These are phyloP conservation scores for Heteronetta atricapilla DNA, from an alignment of 2,113 vertebrate genomes.

Conservation along the genomic window DNA sequence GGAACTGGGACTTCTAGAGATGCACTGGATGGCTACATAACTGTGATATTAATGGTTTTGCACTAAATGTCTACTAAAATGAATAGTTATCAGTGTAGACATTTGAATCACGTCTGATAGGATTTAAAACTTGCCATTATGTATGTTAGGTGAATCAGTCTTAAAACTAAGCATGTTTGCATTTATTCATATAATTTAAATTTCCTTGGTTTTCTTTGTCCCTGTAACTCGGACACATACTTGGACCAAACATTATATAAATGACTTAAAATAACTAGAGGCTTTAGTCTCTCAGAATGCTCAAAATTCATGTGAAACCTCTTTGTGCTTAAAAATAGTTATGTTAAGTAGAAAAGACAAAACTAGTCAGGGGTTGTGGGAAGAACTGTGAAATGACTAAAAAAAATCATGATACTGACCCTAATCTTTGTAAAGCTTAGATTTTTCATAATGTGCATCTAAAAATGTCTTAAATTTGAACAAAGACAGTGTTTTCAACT, in stretches of 20 bases:
- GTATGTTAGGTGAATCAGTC: not conserved
- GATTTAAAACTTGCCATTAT: not conserved
- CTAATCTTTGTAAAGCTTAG: not conserved
- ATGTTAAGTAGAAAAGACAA: not conserved
- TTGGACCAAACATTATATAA: not conserved
- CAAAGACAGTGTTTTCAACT: not conserved
- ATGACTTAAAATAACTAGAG: not conserved
- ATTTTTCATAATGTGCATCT: not conserved
- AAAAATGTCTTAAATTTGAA: not conserved
- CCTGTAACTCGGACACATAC: fast-evolving
- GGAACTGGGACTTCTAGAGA: fast-evolving
- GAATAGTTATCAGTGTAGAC: not conserved
- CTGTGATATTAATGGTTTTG: not conserved
- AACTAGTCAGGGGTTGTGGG: not conserved
- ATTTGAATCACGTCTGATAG: not conserved
- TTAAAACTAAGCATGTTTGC: not conserved
- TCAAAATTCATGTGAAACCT: not conserved
- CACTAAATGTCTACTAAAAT: not conserved
- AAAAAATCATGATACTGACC: not conserved
- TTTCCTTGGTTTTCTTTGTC: not conserved
- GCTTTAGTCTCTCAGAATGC: not conserved
- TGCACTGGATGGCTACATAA: not conserved
- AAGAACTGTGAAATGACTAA: not conserved
- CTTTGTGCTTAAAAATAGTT: not conserved
- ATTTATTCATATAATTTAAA: not conserved